Percentiles rank a stretch among this genome's conserved stretches.
phyloP scores from a whole-genome alignment of 2,888 invertebrate species.

The Cristatella mucedo region DNA sequence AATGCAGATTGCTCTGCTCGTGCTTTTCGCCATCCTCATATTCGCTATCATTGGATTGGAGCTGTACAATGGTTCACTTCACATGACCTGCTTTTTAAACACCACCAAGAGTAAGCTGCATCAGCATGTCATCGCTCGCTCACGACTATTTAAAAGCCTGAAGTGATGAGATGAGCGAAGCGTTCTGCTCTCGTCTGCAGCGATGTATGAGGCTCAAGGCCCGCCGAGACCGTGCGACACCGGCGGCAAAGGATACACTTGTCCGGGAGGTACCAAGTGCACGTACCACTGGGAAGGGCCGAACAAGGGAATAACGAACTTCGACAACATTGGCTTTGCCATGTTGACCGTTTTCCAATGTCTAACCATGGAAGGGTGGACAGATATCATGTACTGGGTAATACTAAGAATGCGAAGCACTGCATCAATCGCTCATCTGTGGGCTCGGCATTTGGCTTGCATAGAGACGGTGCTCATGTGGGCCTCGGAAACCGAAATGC shows the following conservation, averaged over 20 bases:
- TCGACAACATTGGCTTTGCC: conserved; percentile 99
- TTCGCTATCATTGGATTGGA: conserved; percentile 99
- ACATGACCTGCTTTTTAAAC: conserved; percentile 69
- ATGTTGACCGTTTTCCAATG: conserved; percentile 99
- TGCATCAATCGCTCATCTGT: no score
- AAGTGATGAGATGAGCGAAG: no score
- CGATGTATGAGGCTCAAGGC: no score
- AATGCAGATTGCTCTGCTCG: conserved; percentile 97
- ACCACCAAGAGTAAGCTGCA: no score
- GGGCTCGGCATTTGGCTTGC: conserved; percentile 68
- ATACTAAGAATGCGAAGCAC: conserved; percentile 33
- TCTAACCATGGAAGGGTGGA: conserved; percentile 99
- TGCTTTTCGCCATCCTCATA: conserved; percentile 99
- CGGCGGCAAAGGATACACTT: conserved; percentile 8
- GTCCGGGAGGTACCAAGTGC: conserved; percentile 12
- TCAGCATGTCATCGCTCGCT: no score
- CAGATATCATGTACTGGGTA: conserved; percentile 98
- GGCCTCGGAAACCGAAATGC: no score
- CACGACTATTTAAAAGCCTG: no score
- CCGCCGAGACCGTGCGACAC: conserved; percentile 9
- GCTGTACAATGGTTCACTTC: conserved; percentile 97
- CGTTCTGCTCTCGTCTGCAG: no score
- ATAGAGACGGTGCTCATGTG: no score
- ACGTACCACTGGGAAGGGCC: conserved; percentile 11
- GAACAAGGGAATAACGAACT: conserved; percentile 91